Conservation (phyloP, 2,797 vertebrate genomes). For the Serranus cabrilla region DNA sequence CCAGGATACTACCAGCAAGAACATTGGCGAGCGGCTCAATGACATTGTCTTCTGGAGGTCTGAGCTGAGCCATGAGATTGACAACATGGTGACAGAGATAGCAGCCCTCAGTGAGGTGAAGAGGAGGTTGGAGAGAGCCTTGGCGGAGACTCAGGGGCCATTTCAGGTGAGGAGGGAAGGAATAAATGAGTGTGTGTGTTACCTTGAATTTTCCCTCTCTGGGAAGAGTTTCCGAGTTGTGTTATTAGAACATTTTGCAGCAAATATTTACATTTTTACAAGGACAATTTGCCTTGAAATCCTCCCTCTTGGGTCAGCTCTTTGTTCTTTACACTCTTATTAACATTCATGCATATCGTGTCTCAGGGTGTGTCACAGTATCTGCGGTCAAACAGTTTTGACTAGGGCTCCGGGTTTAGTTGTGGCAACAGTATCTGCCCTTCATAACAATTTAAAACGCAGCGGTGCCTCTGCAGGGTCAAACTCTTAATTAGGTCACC, state of each 20-base stretch:
- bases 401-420: constrained; percentile 22
- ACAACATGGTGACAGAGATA: constrained; percentile 94
- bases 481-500: constrained; percentile 53
- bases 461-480: background rate
- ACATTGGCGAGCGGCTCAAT: constrained; percentile 90
- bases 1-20: constrained; percentile 89
- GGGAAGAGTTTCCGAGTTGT: background rate
- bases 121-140: constrained; percentile 90
- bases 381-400: constrained; percentile 43
- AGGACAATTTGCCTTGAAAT: constrained; percentile 9
- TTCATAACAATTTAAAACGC: constrained; percentile 12
- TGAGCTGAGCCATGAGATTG: constrained; percentile 92
- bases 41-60: constrained; percentile 95
- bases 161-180: constrained; percentile 88
- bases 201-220: background rate
- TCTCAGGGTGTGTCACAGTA: constrained; percentile 14
- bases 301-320: background rate
- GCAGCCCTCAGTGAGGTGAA: constrained; percentile 88
- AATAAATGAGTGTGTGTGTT: constrained; percentile 9
- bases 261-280: background rate
- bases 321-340: background rate
- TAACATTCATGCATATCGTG: constrained; percentile 19
- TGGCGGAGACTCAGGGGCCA: constrained; percentile 91
- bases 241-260: constrained; percentile 19
- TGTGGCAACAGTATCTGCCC: constrained; percentile 48